These are phyloP conservation scores for Tragelaphus scriptus DNA, from an alignment of 2,113 vertebrate species.

Conservation along the genomic window DNA sequence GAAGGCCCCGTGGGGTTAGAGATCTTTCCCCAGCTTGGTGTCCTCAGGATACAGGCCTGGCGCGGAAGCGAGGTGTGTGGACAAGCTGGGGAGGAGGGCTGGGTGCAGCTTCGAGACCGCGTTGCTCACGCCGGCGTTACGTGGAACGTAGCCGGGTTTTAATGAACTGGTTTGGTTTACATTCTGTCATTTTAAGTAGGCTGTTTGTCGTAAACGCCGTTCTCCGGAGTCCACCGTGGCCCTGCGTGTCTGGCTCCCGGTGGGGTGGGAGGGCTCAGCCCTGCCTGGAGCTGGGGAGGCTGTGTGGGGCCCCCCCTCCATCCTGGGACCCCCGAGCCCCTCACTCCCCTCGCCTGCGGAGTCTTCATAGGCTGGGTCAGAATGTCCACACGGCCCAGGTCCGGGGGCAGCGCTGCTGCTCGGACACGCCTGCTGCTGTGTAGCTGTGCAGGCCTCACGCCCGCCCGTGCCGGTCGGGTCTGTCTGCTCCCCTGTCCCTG, in stretches of 20 bases:
- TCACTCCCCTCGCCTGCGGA: no score
- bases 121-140: accelerated
- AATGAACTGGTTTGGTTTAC: neutral
- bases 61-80: neutral
- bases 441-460: accelerated
- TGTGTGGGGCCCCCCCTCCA: no score
- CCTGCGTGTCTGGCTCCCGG: neutral
- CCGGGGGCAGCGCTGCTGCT: accelerated
- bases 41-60: no score
- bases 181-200: neutral
- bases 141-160: neutral
- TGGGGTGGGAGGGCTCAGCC: neutral
- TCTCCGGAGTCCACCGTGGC: accelerated
- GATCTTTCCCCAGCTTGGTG: neutral
- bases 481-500: neutral
- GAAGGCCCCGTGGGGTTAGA: neutral
- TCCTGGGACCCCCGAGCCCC: neutral
- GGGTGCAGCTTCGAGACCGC: accelerated
- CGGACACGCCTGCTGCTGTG: accelerated
- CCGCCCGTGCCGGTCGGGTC: accelerated
- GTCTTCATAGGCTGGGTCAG: accelerated
- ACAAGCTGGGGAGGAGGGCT: accelerated
- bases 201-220: neutral
- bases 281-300: neutral
- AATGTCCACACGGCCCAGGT: accelerated